A percentile compares a stretch with the other conserved stretches of the same genome.
Evolutionary conservation across 2,113 vertebrate species (phyloP).

Genomic region (Phodopus roborovskii): DNA sequence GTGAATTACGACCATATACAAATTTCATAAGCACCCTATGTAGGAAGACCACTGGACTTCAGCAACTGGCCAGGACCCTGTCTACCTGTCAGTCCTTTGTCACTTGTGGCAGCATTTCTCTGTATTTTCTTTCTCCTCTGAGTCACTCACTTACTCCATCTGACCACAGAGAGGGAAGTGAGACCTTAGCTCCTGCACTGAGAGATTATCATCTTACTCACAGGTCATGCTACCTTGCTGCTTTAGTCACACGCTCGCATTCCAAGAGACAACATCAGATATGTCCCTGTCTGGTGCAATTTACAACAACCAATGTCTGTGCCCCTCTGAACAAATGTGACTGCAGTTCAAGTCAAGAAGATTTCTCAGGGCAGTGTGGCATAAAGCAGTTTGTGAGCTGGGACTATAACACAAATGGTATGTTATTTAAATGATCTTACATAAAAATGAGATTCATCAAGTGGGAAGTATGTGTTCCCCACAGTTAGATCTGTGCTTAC

Average conservation of each 20-base stretch:
- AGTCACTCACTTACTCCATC: too few species aligned
- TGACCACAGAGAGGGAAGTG: background rate
- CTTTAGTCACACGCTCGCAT: background rate
- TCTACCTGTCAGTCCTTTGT: background rate
- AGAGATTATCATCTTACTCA: background rate
- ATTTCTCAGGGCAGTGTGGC: background rate
- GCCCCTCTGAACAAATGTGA: background rate
- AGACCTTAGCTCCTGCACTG: background rate
- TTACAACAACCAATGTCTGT: background rate
- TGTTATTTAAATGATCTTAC: background rate
- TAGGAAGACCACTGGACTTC: background rate
- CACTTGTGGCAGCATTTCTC: background rate
- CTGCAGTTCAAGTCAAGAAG: background rate
- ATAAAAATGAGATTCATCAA: background rate
- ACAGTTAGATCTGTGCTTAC: background rate
- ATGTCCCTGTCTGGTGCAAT: background rate
- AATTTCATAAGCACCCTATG: background rate
- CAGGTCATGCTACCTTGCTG: background rate
- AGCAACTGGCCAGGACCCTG: background rate
- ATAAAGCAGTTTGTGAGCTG: background rate
- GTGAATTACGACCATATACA: background rate
- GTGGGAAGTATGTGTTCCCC: too few species aligned
- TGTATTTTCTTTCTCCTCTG: too few species aligned
- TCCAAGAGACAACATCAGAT: background rate
- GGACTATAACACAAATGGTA: background rate